Evolutionary conservation across 30 jellyfish, hydroid and myxozoan genomes (phyloP).

Genomic region (Turritopsis rubra): DNA sequence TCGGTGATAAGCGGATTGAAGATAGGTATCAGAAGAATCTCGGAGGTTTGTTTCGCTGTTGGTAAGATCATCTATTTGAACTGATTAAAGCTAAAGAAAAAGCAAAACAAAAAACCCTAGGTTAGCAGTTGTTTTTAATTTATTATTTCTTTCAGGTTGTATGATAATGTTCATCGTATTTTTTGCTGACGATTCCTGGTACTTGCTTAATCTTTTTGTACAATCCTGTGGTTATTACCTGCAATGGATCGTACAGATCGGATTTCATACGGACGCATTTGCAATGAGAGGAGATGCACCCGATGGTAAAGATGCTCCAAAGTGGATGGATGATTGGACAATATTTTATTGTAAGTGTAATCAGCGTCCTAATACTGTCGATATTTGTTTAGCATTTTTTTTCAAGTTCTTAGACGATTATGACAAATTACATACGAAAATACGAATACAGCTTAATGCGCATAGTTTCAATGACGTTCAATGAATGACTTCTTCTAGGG

Average conservation of each 20-base stretch:
- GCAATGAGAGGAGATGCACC: conserved; percentile 80
- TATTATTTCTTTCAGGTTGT: conserved; percentile 40
- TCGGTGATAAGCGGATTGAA: conserved; percentile 85
- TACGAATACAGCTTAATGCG: background rate
- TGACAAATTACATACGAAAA: too few relatives aligned
- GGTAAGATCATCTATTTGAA: conserved; percentile 36
- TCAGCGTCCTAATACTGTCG: too few relatives aligned
- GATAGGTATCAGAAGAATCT: conserved; percentile 82
- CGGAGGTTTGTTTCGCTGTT: conserved; percentile 76
- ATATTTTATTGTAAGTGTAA: conserved; percentile 62
- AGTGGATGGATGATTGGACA: conserved; percentile 94
- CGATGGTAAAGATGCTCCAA: conserved; percentile 64
- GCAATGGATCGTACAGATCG: conserved; percentile 72
- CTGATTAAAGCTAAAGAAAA: background rate
- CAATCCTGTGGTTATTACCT: conserved; percentile 83
- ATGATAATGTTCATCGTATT: conserved; percentile 53
- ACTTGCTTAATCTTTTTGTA: conserved; percentile 65
- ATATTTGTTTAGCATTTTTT: too few relatives aligned
- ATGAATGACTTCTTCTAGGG: conserved; percentile 29
- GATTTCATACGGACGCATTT: conserved; percentile 93
- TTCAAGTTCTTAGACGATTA: too few relatives aligned
- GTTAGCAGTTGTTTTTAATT: background rate
- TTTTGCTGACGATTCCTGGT: conserved; percentile 79
- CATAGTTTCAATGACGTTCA: background rate
- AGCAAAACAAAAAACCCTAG: background rate